Base-by-base conservation (phyloP, 2,888 invertebrate species). In the Chorisops tibialis region DNA sequence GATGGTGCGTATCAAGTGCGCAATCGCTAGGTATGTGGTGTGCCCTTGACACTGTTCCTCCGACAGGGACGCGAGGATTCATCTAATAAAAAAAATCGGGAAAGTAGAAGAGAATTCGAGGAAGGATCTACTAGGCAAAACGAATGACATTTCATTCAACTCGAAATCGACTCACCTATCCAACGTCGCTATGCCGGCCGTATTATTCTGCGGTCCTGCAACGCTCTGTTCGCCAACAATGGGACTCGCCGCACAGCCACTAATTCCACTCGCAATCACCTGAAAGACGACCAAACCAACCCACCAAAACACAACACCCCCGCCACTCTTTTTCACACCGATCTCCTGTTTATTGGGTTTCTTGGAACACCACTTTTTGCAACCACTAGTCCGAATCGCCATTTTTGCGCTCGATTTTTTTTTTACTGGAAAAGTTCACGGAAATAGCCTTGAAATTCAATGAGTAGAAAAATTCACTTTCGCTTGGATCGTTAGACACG, bases 381-480 rank as follows among this genome's bases (percentile, higher is more conserved):
- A 43, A 45, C 43, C 56, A 56, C 56, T 56, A 56, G 56, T 56
- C 56, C 56, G 56, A 56, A 56, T 56, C 56, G 56, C 56, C 56
- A 56, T 56, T 38, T n/a, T 56, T 9, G 22, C 30, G 30, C 12
- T 37, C 3, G 14, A 30, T n/a, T 50, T n/a, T 16, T 50, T 30
- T 30, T 30, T 30, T 30, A 30, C 30, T 30, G 30, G 30, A 9
- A 30, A 30, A 30, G 9, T 9, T 30, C 9, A 2, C 7, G 30
- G 9, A 30, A 30, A n/a, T n/a, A n/a, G n/a, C n/a, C n/a, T n/a
- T n/a, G n/a, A n/a, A n/a, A n/a, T n/a, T n/a, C n/a, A n/a, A n/a
- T n/a, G n/a, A n/a, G n/a, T n/a, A n/a, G n/a, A n/a, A n/a, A n/a
- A n/a, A n/a, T n/a, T n/a, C n/a, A n/a, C n/a, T n/a, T n/a, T n/a